Percentiles rank a stretch among this genome's conserved stretches.
Conservation (phyloP, 2,797 vertebrate genomes). For the Dermochelys coriacea region DNA sequence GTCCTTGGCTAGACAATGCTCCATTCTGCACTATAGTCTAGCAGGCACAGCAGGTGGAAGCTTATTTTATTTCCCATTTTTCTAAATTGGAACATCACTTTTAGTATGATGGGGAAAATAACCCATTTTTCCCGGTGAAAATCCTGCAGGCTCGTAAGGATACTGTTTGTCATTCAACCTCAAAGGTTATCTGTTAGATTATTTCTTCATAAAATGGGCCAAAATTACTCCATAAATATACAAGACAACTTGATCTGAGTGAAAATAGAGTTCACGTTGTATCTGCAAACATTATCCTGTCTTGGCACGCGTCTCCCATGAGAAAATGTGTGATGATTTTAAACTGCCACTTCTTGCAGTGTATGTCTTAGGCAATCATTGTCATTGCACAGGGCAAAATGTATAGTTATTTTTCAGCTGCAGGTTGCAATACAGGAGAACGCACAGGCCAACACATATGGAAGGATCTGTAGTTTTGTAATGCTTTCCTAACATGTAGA, state of each 20-base stretch:
- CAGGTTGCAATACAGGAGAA: neutral
- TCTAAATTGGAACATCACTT: conserved; percentile 5
- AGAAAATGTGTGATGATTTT: neutral
- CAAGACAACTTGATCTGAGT: neutral
- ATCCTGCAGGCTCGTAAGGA: neutral
- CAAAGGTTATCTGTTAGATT: neutral
- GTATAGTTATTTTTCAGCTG: neutral
- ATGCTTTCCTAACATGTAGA: neutral
- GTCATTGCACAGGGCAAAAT: neutral
- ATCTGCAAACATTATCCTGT: neutral
- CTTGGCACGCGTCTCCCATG: neutral
- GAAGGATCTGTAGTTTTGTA: neutral
- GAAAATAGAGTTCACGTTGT: neutral
- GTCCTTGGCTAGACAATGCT: neutral
- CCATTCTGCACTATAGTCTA: neutral
- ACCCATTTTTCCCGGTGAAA: conserved; percentile 3
- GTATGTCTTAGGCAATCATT: neutral
- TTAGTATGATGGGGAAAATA: neutral
- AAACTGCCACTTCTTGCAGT: neutral
- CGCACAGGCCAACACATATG: neutral
- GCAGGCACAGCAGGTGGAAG: neutral
- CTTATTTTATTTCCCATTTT: conserved; percentile 16
- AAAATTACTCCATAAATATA: neutral
- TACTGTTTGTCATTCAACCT: neutral
- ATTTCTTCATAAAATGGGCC: neutral